A percentile compares a stretch with the other conserved stretches of the same genome.
These are phyloP conservation scores for Actinia tenebrosa DNA, from an alignment of 64 coral and sea anemone genomes.

Conservation along the genomic window DNA sequence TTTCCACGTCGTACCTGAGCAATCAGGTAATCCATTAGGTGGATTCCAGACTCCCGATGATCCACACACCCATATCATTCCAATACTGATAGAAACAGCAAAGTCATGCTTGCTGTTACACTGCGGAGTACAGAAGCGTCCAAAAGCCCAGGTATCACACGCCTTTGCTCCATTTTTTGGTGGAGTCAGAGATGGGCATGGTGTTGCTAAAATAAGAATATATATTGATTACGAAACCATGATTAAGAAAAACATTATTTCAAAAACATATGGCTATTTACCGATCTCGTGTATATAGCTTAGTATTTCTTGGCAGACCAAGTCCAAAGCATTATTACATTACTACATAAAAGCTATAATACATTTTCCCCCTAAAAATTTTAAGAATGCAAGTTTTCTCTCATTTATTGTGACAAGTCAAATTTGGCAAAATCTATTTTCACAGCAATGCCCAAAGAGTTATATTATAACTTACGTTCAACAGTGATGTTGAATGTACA, in stretches of 20 bases:
- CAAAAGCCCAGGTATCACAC: constrained; percentile 14
- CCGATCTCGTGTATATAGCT: too few relatives aligned
- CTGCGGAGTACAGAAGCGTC: background rate
- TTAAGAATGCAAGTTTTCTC: too few relatives aligned
- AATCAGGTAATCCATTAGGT: background rate
- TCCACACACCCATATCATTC: constrained; percentile 4
- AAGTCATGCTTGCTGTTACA: constrained; percentile 24
- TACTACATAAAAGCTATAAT: too few relatives aligned
- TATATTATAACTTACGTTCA: constrained; percentile 38
- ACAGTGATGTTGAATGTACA: constrained; percentile 41
- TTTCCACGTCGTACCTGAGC: constrained; percentile 5
- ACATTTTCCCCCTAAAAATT: too few relatives aligned
- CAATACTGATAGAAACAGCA: background rate
- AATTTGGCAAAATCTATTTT: too few relatives aligned
- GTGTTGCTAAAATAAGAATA: background rate
- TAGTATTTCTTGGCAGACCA: too few relatives aligned
- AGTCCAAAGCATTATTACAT: too few relatives aligned
- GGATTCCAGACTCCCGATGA: background rate
- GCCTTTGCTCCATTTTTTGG: constrained; percentile 5
- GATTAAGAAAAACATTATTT: too few relatives aligned
- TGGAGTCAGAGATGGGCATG: background rate
- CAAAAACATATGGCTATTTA: too few relatives aligned
- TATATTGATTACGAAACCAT: background rate
- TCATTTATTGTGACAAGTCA: background rate
- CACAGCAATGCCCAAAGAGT: background rate